phyloP scores from a whole-genome alignment of 2,113 vertebrate genomes.

The Xiphophorus couchianus region DNA sequence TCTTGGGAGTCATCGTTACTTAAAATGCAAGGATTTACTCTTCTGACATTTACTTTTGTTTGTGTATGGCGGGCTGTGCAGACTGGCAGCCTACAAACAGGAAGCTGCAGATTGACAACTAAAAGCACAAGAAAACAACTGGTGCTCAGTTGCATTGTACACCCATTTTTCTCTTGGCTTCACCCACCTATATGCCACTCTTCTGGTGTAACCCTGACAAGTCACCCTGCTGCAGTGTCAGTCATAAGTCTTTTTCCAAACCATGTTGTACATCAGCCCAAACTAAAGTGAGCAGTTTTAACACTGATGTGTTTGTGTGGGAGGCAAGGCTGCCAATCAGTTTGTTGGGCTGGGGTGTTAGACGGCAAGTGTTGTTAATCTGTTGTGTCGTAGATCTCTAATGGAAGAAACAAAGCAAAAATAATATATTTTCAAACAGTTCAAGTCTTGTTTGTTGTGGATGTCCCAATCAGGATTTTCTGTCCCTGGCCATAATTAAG shows the following conservation, averaged over 20 bases:
- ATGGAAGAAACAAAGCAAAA: neutral
- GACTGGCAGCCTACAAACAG: constrained; percentile 20
- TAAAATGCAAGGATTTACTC: neutral
- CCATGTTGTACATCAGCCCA: constrained; percentile 59
- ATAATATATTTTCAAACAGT: neutral
- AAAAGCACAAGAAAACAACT: constrained; percentile 12
- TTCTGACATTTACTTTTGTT: constrained; percentile 11
- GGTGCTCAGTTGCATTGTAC: constrained; percentile 20
- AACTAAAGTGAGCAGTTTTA: constrained; percentile 50
- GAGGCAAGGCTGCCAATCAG: constrained; percentile 56
- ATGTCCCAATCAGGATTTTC: neutral
- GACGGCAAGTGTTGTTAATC: neutral
- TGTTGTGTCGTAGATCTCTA: neutral
- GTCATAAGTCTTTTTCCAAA: constrained; percentile 53
- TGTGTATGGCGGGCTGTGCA: neutral
- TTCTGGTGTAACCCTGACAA: constrained; percentile 68
- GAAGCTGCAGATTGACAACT: constrained; percentile 39
- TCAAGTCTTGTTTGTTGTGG: neutral
- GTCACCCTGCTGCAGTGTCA: constrained; percentile 64
- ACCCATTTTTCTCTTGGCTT: constrained; percentile 26
- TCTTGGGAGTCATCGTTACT: neutral
- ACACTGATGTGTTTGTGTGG: constrained; percentile 49
- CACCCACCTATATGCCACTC: constrained; percentile 54
- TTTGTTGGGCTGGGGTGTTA: neutral
- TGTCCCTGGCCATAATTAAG: no score